Base-by-base conservation (phyloP, 2,113 vertebrate genomes). In the Lynx canadensis region DNA sequence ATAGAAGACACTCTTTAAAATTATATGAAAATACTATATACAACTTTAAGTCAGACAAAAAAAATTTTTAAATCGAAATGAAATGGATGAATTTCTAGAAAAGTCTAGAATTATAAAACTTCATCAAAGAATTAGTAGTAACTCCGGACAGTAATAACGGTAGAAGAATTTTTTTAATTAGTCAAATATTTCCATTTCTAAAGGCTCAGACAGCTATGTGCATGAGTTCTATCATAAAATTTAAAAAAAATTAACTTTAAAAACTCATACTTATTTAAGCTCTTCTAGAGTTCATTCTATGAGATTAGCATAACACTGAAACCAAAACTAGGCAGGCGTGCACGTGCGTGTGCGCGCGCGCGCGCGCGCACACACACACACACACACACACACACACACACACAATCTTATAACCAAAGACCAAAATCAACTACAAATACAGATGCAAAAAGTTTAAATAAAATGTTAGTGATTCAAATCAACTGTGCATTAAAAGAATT, bases 81-180 rank as follows among this genome's bases (percentile, higher is more conserved):
- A 85, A 97, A 74, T 68, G 4, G 11, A 73, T 89, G 63, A 66
- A 84, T 79, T 76, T 68, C 33, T 68, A 1, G 8, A 68, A 65
- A 97, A 92, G 95, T 66, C 21, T 7, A 83, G 7, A 92, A 89
- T 81, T 85, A 93, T 2, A 93, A 90, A 93, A 95, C 68, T 3
- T 81, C 38, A 60, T 21, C 55, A 82, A 80, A 80, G 41, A 48
- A 65, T 60, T 3, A 82, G 18, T 18, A 73, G 41, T 57, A 95
- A 85, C 7, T 27, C 21, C 33, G 19, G 27, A 81, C 1, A 81
- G 29, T 71, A 92, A 52, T n/a, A 92, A 69, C 4, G 63, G n/a
- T 52, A 73, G 48, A 68, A 96, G 27, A 82, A 60, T 52, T 55
- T 83, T 65, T 78, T 27, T n/a, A 36, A 79, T 31, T 74, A 73